These are phyloP conservation scores for Cinara cedri DNA, from an alignment of 2,888 invertebrate genomes.

Conservation along the genomic window DNA sequence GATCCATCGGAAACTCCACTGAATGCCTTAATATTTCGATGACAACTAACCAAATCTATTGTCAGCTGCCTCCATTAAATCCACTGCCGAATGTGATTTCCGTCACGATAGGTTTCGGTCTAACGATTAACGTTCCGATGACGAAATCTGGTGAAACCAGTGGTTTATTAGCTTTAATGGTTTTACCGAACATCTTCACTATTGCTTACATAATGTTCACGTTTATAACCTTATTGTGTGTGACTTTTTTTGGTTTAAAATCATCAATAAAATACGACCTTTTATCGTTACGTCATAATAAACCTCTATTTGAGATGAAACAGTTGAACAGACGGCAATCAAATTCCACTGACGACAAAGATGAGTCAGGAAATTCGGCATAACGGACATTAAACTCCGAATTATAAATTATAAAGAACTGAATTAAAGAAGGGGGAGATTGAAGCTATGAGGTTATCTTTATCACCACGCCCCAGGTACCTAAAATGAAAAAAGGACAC, in stretches of 20 bases:
- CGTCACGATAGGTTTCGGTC: neutral
- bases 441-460: too few relatives aligned
- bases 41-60: neutral
- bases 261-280: neutral
- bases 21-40: neutral
- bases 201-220: neutral
- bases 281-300: neutral
- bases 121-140: too few relatives aligned
- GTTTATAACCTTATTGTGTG: neutral
- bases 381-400: too few relatives aligned
- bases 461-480: too few relatives aligned
- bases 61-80: neutral
- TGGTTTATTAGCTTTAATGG: neutral
- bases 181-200: neutral
- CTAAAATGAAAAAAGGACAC: too few relatives aligned
- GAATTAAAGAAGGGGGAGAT: too few relatives aligned
- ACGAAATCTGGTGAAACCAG: neutral
- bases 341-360: neutral
- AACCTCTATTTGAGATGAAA: neutral
- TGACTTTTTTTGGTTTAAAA: neutral
- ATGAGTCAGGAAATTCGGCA: neutral
- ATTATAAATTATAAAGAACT: too few relatives aligned
- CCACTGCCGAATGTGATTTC: neutral
- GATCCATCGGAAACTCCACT: neutral
- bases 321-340: neutral